phyloP scores from a whole-genome alignment of 2,888 invertebrate genomes.

The Drepanosiphum platanoidis region DNA sequence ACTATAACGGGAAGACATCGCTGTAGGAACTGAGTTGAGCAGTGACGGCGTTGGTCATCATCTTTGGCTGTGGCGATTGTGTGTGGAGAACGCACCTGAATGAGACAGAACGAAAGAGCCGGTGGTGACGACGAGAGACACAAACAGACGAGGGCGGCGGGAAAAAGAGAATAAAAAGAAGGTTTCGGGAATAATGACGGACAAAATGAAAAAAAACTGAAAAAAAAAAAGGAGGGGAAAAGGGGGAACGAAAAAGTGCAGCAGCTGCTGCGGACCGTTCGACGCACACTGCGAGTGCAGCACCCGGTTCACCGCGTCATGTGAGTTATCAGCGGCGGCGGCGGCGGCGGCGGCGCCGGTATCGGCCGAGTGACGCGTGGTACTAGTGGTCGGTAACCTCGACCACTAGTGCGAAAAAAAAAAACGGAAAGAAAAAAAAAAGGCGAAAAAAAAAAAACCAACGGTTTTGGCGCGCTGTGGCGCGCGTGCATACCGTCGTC shows the following conservation, averaged over 20 bases:
- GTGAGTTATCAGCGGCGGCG: slow-evolving; percentile 32
- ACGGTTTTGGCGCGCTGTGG: not conserved
- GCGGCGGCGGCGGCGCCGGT: not conserved
- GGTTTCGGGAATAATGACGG: not conserved
- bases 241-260: slow-evolving; percentile 8
- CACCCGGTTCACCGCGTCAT: too few relatives aligned
- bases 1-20: slow-evolving; percentile 15
- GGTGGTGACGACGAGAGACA: not conserved
- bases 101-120: not conserved
- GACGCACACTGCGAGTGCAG: slow-evolving; percentile 34
- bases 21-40: slow-evolving; percentile 37
- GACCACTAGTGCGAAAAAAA: not conserved
- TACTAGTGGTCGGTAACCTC: not conserved
- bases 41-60: not conserved
- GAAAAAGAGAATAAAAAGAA: not conserved
- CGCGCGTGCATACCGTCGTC: not conserved
- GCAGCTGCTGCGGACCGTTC: not conserved
- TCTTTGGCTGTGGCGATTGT: too few relatives aligned
- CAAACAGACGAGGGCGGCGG: not conserved
- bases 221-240: slow-evolving; percentile 18
- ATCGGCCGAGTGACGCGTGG: not conserved
- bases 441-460: not conserved
- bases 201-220: not conserved
- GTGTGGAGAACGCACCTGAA: not conserved
- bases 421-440: not conserved